Evolutionary conservation across 2,888 invertebrate species (phyloP), one percentile per base, ranked within the genome.

Genomic region (Chrysotoxum bicinctum): DNA sequence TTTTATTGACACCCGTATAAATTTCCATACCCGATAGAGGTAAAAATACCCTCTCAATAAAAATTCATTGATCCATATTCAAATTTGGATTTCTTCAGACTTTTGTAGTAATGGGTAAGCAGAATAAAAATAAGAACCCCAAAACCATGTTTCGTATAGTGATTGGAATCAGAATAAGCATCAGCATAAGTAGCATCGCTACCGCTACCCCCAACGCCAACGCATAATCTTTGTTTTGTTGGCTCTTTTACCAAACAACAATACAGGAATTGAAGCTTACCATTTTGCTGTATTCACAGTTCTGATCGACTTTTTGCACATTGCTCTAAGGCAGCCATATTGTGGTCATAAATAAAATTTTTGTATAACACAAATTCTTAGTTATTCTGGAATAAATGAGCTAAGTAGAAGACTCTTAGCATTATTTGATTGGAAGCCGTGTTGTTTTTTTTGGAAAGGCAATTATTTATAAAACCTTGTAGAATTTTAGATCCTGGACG

Each of bases 41-140:
- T 62, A 62, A 56, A 56, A 79, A 79, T 76, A 79, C 70, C 48
- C 35, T 50, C 77, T 60, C 84, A 84, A 84, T 84, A 79, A 84
- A 84, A 84, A 80, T 84, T 84, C 84, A 84, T 79, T 84, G 84
- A 84, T 84, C 84, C 75, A 84, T 79, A 84, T 84, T 84, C 72
- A 79, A 76, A 74, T 75, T 80, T 43, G 84, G 75, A 80, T 84
- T 72, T 80, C 52, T 80, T 66, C 32, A 74, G 14, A 45, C 19
- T 21, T 21, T 23, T 35, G 9, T 3, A 14, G 56, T 32, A 35
- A 54, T 54, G 32, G 30, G 0, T 54, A 54, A 54, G 30, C 2
- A 30, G 54, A 54, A 54, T 8, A 58, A 35, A 21, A 19, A 74
- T 54, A 43, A 66, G 54, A 45, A 54, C 3, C 48, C 5, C 14